Evolutionary conservation across 1,140 invertebrate genomes (phyloP).

Genomic region (Pseudobourletiella spinata): DNA sequence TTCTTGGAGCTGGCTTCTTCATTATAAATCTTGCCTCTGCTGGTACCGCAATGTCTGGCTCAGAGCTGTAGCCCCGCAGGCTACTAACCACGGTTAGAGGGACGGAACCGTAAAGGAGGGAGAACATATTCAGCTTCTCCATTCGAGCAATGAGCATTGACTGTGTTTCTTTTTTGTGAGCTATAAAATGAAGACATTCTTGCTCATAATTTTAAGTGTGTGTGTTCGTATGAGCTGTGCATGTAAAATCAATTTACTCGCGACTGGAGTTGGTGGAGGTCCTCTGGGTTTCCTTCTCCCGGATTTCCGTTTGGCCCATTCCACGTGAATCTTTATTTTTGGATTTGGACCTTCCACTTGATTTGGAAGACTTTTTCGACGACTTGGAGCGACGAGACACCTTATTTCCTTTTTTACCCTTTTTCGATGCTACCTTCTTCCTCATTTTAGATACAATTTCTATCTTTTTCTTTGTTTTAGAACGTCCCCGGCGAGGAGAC

Average conservation of each 20-base stretch:
- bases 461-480: background rate
- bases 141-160: background rate
- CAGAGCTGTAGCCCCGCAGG: background rate
- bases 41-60: background rate
- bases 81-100: background rate
- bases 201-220: background rate
- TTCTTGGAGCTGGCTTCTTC: background rate
- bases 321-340: too few relatives aligned
- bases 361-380: background rate
- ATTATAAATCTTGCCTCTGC: background rate
- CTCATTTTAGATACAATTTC: background rate
- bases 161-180: background rate
- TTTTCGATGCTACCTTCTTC: background rate
- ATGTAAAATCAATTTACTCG: background rate
- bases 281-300: background rate
- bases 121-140: background rate
- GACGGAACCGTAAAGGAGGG: background rate
- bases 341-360: background rate
- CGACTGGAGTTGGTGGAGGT: background rate
- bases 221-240: background rate
- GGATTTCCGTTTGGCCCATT: background rate
- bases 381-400: background rate
- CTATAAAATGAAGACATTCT: background rate
- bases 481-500: background rate
- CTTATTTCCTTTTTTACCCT: background rate